These are phyloP conservation scores for Patella vulgata DNA, from an alignment of 1,140 invertebrate genomes.

Conservation along the genomic window DNA sequence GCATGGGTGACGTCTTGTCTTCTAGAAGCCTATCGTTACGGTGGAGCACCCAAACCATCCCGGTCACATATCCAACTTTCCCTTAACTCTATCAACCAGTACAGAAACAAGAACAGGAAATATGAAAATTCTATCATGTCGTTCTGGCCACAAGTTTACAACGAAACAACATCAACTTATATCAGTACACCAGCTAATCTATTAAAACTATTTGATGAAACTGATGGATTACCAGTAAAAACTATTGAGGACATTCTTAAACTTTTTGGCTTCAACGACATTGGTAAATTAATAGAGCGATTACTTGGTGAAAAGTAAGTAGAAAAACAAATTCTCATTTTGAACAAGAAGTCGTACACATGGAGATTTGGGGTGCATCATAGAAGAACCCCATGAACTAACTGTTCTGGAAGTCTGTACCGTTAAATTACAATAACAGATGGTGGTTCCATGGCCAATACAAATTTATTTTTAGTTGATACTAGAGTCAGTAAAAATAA, in stretches of 20 bases:
- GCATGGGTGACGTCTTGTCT: slow-evolving; percentile 53
- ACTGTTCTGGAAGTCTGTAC: neutral
- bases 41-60: slow-evolving; percentile 44
- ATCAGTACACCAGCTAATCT: slow-evolving; percentile 52
- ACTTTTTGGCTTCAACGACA: slow-evolving; percentile 36
- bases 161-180: slow-evolving; percentile 37
- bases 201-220: slow-evolving; percentile 35
- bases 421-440: neutral
- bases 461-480: neutral
- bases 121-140: slow-evolving; percentile 46
- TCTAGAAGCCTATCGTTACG: slow-evolving; percentile 51
- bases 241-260: slow-evolving; percentile 48
- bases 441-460: neutral
- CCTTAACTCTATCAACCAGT: slow-evolving; percentile 35
- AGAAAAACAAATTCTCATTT: too few species aligned
- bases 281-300: slow-evolving; percentile 33
- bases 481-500: slow-evolving; percentile 12
- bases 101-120: slow-evolving; percentile 41
- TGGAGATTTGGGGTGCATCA: neutral
- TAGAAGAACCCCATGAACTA: neutral
- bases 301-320: slow-evolving; percentile 35
- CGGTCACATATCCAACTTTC: slow-evolving; percentile 34
- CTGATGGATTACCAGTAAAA: slow-evolving; percentile 37
- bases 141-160: slow-evolving; percentile 58
- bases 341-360: too few species aligned